Percentiles rank a stretch among this genome's conserved stretches.
These are phyloP conservation scores for Scortum barcoo DNA, from an alignment of 2,113 vertebrate genomes.

Conservation along the genomic window DNA sequence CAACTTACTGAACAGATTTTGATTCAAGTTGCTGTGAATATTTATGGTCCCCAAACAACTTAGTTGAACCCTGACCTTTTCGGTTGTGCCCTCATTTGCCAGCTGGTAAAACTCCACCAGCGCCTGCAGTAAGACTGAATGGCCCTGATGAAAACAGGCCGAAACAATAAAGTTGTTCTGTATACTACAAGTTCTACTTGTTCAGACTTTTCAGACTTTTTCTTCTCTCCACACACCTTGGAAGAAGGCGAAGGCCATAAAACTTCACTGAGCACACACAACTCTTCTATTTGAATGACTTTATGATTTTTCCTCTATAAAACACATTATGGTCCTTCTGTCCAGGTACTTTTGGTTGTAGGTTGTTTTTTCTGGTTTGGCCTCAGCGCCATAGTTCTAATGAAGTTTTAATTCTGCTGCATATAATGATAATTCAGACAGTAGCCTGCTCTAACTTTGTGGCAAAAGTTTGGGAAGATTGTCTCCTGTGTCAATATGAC, in stretches of 20 bases:
- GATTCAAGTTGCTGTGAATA: not conserved
- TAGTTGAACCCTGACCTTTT: not conserved
- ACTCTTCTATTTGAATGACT: not conserved
- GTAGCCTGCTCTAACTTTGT: not conserved
- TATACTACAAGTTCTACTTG: too few relatives aligned
- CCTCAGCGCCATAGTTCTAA: not conserved
- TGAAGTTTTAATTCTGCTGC: not conserved
- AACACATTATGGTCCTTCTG: not conserved
- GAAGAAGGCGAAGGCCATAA: too few relatives aligned
- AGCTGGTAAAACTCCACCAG: too few relatives aligned
- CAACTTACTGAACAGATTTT: too few relatives aligned
- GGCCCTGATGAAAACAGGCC: too few relatives aligned
- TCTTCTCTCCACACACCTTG: too few relatives aligned
- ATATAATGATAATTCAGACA: not conserved
- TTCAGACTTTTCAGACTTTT: too few relatives aligned
- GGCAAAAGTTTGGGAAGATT: not conserved
- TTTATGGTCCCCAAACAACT: not conserved
- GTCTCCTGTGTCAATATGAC: not conserved
- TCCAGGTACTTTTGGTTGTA: not conserved
- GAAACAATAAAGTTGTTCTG: too few relatives aligned
- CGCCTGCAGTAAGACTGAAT: too few relatives aligned
- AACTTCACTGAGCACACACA: not conserved
- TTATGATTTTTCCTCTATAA: not conserved
- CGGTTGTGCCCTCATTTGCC: not conserved
- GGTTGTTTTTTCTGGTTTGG: not conserved